phyloP scores from a whole-genome alignment of 2,888 invertebrate species.

The Mimas tiliae region DNA sequence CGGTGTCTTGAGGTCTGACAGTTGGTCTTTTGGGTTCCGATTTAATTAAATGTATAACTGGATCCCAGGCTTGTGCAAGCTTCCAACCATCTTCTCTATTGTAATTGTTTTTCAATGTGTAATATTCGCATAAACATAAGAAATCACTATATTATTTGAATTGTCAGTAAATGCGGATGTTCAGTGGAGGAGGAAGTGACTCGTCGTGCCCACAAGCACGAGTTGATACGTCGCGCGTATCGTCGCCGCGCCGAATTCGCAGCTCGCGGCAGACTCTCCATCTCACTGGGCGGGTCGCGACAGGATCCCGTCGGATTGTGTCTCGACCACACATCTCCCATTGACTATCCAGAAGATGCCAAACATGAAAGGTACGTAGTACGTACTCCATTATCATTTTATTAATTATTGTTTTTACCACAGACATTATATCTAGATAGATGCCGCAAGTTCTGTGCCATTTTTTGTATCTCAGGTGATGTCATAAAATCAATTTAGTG shows the following conservation, averaged over 20 bases:
- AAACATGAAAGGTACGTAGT: conserved; percentile 71
- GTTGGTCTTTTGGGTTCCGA: too few species aligned
- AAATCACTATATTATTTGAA: too few species aligned
- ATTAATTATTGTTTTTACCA: not conserved
- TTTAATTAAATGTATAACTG: too few species aligned
- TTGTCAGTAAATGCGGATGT: conserved; percentile 88
- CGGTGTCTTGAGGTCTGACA: too few species aligned
- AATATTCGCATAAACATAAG: too few species aligned
- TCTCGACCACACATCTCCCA: conserved; percentile 70
- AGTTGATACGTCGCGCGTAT: conserved; percentile 96
- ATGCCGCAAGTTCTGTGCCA: not conserved
- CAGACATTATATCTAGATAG: too few species aligned
- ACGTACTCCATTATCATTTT: not conserved
- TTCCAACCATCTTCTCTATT: too few species aligned
- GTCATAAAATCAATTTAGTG: too few species aligned
- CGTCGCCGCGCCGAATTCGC: conserved; percentile 93
- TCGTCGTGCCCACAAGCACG: conserved; percentile 91
- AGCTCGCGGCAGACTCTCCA: conserved; percentile 92
- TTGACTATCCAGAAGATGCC: conserved; percentile 70
- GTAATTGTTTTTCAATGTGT: too few species aligned
- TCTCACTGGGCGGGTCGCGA: conserved; percentile 93
- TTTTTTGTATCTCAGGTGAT: too few species aligned
- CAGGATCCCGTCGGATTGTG: conserved; percentile 94
- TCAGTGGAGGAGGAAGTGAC: conserved; percentile 86
- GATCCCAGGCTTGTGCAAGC: too few species aligned